phyloP scores from a whole-genome alignment of 2,888 invertebrate species.

The Aspidiotus destructor region DNA sequence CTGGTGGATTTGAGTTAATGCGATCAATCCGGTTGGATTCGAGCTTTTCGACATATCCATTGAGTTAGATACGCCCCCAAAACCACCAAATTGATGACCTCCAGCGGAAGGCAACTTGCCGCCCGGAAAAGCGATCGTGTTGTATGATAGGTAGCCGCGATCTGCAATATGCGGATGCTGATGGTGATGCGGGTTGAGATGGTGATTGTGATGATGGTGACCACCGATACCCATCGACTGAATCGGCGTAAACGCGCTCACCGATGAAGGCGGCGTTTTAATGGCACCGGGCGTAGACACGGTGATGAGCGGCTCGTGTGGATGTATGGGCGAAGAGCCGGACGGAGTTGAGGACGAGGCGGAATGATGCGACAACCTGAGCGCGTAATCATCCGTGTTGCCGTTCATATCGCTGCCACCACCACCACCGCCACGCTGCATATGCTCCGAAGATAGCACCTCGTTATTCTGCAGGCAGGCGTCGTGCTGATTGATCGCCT shows the following conservation, averaged over 20 bases:
- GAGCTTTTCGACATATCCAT: conserved; percentile 43
- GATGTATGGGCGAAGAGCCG: conserved; percentile 44
- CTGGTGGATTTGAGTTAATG: conserved; percentile 91
- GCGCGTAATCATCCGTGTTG: conserved; percentile 41
- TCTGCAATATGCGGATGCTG: conserved; percentile 40
- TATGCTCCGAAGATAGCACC: conserved; percentile 23
- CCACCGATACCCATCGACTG: conserved; percentile 60
- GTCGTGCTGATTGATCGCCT: conserved; percentile 40
- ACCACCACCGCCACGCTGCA: neutral
- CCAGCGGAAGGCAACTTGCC: conserved; percentile 37
- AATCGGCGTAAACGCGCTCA: conserved; percentile 89
- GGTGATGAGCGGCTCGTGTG: conserved; percentile 43
- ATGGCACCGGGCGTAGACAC: conserved; percentile 36
- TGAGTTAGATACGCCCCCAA: conserved; percentile 37
- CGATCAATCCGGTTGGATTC: conserved; percentile 81
- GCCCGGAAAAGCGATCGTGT: conserved; percentile 72
- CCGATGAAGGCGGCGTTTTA: conserved; percentile 52
- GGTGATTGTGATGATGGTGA: conserved; percentile 48
- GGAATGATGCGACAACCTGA: conserved; percentile 38
- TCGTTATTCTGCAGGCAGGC: conserved; percentile 36
- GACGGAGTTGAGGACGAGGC: conserved; percentile 40
- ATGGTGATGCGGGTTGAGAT: conserved; percentile 48
- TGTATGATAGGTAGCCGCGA: conserved; percentile 70
- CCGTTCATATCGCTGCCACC: conserved; percentile 27
- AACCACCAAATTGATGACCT: conserved; percentile 36